phyloP scores from a whole-genome alignment of 2,888 invertebrate species.

The Callimorpha dominula region DNA sequence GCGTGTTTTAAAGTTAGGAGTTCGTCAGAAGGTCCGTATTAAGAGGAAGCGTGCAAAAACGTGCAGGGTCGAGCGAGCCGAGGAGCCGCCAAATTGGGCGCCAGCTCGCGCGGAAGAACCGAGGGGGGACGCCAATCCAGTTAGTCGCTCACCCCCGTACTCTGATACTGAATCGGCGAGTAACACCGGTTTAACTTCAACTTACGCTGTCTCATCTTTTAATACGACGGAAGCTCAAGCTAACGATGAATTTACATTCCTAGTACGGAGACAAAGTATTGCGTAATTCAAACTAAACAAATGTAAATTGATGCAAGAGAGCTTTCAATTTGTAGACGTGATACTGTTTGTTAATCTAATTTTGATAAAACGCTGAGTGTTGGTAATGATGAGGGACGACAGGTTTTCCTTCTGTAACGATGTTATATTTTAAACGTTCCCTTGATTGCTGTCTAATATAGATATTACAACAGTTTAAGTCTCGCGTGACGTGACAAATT shows the following conservation, averaged over 20 bases:
- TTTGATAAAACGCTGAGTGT: conserved; percentile 46
- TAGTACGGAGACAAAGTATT: conserved; percentile 50
- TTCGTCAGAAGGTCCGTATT: conserved; percentile 57
- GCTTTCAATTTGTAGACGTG: conserved; percentile 52
- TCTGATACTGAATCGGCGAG: conserved; percentile 48
- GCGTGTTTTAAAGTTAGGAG: conserved; percentile 55
- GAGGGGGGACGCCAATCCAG: conserved; percentile 65
- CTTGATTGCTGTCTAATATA: conserved; percentile 1
- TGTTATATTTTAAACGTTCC: conserved; percentile 17
- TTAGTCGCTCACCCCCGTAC: conserved; percentile 59
- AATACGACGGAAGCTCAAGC: conserved; percentile 45
- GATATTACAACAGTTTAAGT: background rate
- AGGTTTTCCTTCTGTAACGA: conserved; percentile 25
- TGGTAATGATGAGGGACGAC: conserved; percentile 27
- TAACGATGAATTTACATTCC: conserved; percentile 48
- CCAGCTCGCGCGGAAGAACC: conserved; percentile 67
- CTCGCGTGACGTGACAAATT: background rate
- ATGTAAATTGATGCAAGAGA: conserved; percentile 60
- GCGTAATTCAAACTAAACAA: conserved; percentile 61
- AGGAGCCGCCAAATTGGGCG: conserved; percentile 72
- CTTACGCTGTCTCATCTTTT: conserved; percentile 53
- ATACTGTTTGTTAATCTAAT: conserved; percentile 55
- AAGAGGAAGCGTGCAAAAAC: conserved; percentile 74
- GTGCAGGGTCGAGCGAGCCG: conserved; percentile 62
- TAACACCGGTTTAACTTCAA: conserved; percentile 57